Conservation (phyloP, 2,113 vertebrate genomes). For the Spea multiplicata region DNA sequence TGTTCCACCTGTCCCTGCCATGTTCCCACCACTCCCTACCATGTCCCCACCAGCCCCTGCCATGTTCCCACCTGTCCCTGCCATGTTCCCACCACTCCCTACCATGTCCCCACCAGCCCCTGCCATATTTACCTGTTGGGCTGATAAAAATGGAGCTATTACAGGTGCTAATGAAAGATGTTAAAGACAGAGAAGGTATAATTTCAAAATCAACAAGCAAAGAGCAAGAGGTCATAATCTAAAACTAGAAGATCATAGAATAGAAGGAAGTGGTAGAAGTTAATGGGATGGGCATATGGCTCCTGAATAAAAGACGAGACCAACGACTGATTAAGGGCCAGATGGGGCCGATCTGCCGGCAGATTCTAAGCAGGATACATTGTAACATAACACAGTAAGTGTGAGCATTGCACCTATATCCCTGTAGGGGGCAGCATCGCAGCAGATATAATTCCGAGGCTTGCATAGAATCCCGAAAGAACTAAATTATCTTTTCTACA, state of each 20-base stretch:
- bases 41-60: background rate
- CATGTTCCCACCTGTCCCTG: background rate
- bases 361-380: too few species aligned
- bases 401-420: background rate
- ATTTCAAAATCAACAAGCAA: background rate
- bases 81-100: background rate
- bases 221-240: background rate
- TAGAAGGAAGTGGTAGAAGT: too few species aligned
- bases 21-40: too few species aligned
- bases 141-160: background rate
- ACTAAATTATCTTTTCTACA: slow-evolving; percentile 7
- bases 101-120: background rate
- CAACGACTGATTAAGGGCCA: too few species aligned
- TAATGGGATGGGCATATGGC: too few species aligned
- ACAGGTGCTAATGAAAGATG: background rate
- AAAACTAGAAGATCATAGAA: too few species aligned
- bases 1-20: background rate
- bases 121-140: background rate
- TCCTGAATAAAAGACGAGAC: too few species aligned
- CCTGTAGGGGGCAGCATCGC: slow-evolving; percentile 27
- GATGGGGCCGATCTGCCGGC: too few species aligned
- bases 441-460: background rate
- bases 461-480: background rate
- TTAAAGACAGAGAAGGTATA: background rate
- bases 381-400: too few species aligned